A percentile compares a stretch with the other conserved stretches of the same genome.
These are phyloP conservation scores for Hycleus cichorii DNA, from an alignment of 1,140 invertebrate genomes.

Conservation along the genomic window DNA sequence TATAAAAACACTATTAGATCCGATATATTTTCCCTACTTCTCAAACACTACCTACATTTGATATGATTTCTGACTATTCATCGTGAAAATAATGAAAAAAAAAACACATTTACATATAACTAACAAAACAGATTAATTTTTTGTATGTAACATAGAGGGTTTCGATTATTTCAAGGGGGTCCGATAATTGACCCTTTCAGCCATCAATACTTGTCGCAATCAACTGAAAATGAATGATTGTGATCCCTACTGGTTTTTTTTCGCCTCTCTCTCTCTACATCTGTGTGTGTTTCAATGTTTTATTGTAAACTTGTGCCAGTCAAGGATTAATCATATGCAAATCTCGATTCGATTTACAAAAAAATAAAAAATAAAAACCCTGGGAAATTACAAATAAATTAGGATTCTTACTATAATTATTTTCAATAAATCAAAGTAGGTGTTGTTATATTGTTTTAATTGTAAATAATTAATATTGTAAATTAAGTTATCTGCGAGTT, in stretches of 20 bases:
- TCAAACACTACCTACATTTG: not conserved
- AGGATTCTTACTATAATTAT: no score
- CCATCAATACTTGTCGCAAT: constrained; percentile 29
- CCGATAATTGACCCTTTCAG: constrained; percentile 7
- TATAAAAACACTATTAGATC: constrained; percentile 16
- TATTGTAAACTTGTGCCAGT: constrained; percentile 22
- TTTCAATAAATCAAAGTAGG: no score
- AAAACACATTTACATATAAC: not conserved
- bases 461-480: no score
- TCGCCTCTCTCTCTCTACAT: no score
- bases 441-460: no score
- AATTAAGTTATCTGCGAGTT: no score
- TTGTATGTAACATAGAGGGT: not conserved
- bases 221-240: constrained; percentile 25
- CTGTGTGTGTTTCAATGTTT: constrained; percentile 10
- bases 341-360: constrained; percentile 17
- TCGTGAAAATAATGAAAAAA: not conserved
- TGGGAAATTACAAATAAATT: no score
- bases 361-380: no score
- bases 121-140: not conserved
- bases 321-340: constrained; percentile 29
- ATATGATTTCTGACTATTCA: not conserved
- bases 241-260: constrained; percentile 8
- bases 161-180: not conserved
- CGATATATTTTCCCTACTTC: not conserved